A percentile compares a stretch with the other conserved stretches of the same genome.
Conservation (phyloP, 92 coral and sea anemone genomes). For the Bergia puertoricense region DNA sequence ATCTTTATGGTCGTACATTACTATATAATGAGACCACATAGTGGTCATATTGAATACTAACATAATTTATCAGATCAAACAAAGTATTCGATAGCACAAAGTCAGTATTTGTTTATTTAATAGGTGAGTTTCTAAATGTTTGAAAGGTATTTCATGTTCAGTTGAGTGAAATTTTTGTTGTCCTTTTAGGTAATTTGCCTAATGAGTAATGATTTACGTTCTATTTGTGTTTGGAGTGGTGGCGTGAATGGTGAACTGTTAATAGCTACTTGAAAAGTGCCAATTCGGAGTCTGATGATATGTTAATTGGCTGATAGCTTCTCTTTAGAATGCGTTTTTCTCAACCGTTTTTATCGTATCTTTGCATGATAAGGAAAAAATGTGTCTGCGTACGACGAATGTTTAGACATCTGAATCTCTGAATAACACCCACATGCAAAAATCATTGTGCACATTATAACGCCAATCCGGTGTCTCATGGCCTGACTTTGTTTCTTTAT, state of each 20-base stretch:
- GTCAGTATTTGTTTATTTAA: background rate
- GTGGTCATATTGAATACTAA: background rate
- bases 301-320: background rate
- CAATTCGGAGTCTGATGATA: conserved; percentile 2
- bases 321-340: background rate
- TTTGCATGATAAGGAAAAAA: background rate
- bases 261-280: conserved; percentile 21
- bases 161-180: conserved; percentile 1
- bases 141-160: background rate
- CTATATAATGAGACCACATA: conserved; percentile 20
- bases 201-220: conserved; percentile 22
- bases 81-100: background rate
- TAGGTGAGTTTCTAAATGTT: background rate
- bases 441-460: background rate
- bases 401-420: background rate
- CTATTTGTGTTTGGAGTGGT: conserved; percentile 26
- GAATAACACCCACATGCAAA: background rate
- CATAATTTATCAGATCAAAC: conserved; percentile 11
- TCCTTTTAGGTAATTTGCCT: background rate
- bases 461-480: conserved; percentile 17
- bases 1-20: conserved; percentile 24
- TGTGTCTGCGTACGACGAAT: conserved; percentile 6
- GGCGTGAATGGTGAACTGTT: conserved; percentile 27
- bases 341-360: background rate
- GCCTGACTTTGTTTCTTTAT: background rate